Evolutionary conservation across 2,888 invertebrate genomes (phyloP).

Genomic region (Drymonia ruficornis): DNA sequence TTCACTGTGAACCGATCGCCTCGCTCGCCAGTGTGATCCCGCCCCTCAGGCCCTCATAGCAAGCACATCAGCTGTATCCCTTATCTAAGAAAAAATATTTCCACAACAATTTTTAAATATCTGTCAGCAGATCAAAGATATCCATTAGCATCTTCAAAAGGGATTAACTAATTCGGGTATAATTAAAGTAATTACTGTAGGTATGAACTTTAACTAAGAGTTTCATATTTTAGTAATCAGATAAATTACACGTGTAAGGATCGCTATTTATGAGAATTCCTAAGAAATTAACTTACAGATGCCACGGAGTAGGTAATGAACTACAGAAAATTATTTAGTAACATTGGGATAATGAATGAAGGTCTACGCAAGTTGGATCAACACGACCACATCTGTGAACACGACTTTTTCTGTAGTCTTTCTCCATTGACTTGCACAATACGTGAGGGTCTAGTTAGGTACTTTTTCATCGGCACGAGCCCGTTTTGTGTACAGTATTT

Average conservation of each 20-base stretch:
- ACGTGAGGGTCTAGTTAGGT: slow-evolving; percentile 32
- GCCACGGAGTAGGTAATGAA: too few species aligned
- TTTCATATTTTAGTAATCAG: too few species aligned
- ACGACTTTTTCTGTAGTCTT: slow-evolving; percentile 39
- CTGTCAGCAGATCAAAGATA: slow-evolving; percentile 2
- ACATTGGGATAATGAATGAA: background rate
- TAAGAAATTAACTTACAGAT: too few species aligned
- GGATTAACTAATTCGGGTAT: too few species aligned
- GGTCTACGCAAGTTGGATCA: background rate
- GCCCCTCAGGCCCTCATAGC: slow-evolving; percentile 27
- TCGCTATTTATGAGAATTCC: too few species aligned
- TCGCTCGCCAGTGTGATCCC: slow-evolving; percentile 20
- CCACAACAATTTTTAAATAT: slow-evolving; percentile 20
- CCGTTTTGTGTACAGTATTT: slow-evolving; percentile 40
- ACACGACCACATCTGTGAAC: slow-evolving; percentile 50
- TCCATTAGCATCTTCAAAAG: background rate
- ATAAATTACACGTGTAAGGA: too few species aligned
- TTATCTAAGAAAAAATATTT: slow-evolving; percentile 33
- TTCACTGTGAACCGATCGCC: background rate
- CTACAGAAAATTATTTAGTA: background rate
- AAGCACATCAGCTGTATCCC: slow-evolving; percentile 38
- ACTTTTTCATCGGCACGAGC: slow-evolving; percentile 35
- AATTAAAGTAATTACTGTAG: too few species aligned
- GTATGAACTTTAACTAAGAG: too few species aligned
- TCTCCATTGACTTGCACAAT: slow-evolving; percentile 42